These are phyloP conservation scores for Sebastes fasciatus DNA, from an alignment of 2,113 vertebrate genomes.

Conservation along the genomic window DNA sequence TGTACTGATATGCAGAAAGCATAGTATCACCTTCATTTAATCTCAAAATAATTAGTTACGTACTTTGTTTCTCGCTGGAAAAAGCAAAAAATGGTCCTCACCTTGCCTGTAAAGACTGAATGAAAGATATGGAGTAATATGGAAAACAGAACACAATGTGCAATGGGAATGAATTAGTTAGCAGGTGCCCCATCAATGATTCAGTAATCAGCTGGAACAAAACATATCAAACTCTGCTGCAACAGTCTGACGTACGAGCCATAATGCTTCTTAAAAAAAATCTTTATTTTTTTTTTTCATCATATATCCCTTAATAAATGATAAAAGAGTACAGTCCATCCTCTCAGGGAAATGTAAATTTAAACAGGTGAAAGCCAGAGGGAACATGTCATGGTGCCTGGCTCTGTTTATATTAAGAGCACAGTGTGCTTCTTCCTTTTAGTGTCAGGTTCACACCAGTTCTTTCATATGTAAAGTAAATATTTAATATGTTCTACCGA, in stretches of 20 bases:
- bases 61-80: background rate
- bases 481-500: background rate
- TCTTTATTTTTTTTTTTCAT: background rate
- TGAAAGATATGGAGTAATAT: background rate
- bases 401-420: slow-evolving; percentile 1
- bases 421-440: background rate
- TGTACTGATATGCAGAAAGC: background rate
- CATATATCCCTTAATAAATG: slow-evolving; percentile 6
- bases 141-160: background rate
- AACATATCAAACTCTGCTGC: background rate
- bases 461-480: slow-evolving; percentile 12
- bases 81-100: background rate
- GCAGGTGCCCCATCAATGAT: slow-evolving; percentile 16
- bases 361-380: slow-evolving; percentile 8
- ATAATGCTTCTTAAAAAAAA: background rate
- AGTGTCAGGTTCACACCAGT: slow-evolving; percentile 9
- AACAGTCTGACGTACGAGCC: background rate
- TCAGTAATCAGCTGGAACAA: slow-evolving; percentile 33
- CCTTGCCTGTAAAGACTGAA: background rate
- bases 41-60: background rate
- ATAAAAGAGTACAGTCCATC: slow-evolving; percentile 16
- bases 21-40: background rate
- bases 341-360: slow-evolving; percentile 22
- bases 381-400: background rate
- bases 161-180: slow-evolving; percentile 38